Conservation (phyloP, 1,140 invertebrate species). For the Ceratina japonica region DNA sequence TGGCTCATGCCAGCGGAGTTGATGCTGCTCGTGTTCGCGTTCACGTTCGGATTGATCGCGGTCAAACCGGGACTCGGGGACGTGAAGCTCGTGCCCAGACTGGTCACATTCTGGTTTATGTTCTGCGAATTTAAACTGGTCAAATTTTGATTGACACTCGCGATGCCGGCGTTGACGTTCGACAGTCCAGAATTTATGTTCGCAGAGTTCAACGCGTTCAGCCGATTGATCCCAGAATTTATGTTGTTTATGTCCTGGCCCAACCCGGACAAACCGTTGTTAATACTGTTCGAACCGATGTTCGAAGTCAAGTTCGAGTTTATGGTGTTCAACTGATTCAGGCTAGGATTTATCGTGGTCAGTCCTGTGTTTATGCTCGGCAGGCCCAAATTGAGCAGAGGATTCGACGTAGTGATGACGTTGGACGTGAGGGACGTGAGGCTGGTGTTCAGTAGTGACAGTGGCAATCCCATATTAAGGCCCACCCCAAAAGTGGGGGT, state of each 20-base stretch:
- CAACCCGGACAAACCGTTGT: slow-evolving; percentile 73
- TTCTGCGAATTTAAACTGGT: slow-evolving; percentile 69
- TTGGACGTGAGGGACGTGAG: slow-evolving; percentile 78
- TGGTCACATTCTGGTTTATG: slow-evolving; percentile 72
- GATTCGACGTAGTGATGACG: slow-evolving; percentile 78
- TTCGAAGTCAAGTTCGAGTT: slow-evolving; percentile 75
- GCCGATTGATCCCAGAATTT: slow-evolving; percentile 73
- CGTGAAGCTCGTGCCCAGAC: slow-evolving; percentile 66
- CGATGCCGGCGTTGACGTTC: slow-evolving; percentile 70
- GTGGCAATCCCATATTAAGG: slow-evolving; percentile 79
- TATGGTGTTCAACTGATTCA: slow-evolving; percentile 77
- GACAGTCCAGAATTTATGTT: slow-evolving; percentile 73
- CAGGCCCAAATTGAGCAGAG: slow-evolving; percentile 77
- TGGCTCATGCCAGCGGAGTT: slow-evolving; percentile 69
- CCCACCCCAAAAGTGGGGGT: slow-evolving; percentile 80
- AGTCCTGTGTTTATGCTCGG: slow-evolving; percentile 76
- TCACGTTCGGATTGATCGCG: slow-evolving; percentile 66
- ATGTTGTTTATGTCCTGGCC: slow-evolving; percentile 76
- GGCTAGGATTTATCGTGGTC: slow-evolving; percentile 76
- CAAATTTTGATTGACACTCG: slow-evolving; percentile 73
- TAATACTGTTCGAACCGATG: slow-evolving; percentile 77
- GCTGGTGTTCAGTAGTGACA: slow-evolving; percentile 77
- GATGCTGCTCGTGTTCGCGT: slow-evolving; percentile 65
- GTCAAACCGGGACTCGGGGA: slow-evolving; percentile 61
- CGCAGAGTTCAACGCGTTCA: slow-evolving; percentile 73